phyloP scores from a whole-genome alignment of 2,888 invertebrate genomes.

The Anthrax anthrax region DNA sequence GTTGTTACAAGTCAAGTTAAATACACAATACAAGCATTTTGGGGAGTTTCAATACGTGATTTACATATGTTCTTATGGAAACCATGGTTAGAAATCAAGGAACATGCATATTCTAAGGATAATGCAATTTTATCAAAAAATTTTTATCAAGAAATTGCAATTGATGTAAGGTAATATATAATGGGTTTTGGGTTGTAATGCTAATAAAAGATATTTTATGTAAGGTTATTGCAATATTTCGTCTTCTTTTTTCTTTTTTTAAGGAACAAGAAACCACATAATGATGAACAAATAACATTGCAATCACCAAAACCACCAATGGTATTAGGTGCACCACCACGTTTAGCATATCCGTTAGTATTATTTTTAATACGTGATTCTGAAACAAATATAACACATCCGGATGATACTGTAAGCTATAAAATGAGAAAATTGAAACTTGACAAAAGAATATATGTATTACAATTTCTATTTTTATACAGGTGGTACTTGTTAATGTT shows the following conservation, averaged over 20 bases:
- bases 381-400: constrained; percentile 44
- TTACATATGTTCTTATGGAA: constrained; percentile 63
- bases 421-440: no score
- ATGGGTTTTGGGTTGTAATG: neutral
- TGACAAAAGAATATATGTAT: no score
- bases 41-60: constrained; percentile 66
- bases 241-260: neutral
- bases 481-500: constrained; percentile 71
- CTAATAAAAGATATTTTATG: no score
- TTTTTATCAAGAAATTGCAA: constrained; percentile 17
- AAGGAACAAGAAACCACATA: constrained; percentile 48
- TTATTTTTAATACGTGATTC: constrained; percentile 55
- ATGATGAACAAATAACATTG: constrained; percentile 48
- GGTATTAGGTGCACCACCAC: constrained; percentile 56
- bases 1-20: constrained; percentile 60
- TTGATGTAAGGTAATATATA: constrained; percentile 15
- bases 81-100: constrained; percentile 49
- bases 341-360: constrained; percentile 62
- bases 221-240: neutral
- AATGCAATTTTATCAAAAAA: constrained; percentile 12
- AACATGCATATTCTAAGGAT: constrained; percentile 31
- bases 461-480: constrained; percentile 27
- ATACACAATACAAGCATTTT: constrained; percentile 59
- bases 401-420: constrained; percentile 57
- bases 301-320: constrained; percentile 46